These are phyloP conservation scores for Cheilosia vernalis DNA, from an alignment of 2,888 invertebrate species.

Conservation along the genomic window DNA sequence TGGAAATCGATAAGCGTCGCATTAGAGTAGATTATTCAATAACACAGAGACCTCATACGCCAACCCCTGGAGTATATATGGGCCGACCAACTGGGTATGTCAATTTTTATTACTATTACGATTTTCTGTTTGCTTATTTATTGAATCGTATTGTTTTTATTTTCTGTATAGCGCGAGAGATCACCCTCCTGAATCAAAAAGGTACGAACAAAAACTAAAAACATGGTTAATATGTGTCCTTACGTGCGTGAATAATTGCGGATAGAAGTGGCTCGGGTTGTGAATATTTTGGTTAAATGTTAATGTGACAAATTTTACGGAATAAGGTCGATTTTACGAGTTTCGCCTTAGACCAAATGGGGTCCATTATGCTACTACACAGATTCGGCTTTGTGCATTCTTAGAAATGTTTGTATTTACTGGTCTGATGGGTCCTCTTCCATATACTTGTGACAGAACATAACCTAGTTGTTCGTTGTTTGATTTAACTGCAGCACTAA, in stretches of 20 bases:
- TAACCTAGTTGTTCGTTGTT: too few species aligned
- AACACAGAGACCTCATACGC: constrained; percentile 97
- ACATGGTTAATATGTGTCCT: background rate
- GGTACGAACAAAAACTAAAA: background rate
- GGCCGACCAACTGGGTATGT: constrained; percentile 90
- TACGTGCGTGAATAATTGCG: background rate
- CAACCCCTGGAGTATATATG: constrained; percentile 98
- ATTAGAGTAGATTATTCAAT: constrained; percentile 98
- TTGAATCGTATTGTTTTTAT: background rate
- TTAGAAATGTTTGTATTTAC: too few species aligned
- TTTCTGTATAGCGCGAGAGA: constrained; percentile 24
- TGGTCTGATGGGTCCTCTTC: background rate
- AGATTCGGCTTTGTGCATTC: too few species aligned
- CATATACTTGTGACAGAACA: too few species aligned
- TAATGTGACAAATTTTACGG: too few species aligned
- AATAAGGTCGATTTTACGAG: too few species aligned
- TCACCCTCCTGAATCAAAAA: constrained; percentile 13
- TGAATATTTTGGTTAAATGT: too few species aligned
- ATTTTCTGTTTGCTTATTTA: background rate
- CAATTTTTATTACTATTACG: background rate
- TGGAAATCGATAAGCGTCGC: constrained; percentile 96
- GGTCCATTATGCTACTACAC: too few species aligned
- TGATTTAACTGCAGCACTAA: too few species aligned
- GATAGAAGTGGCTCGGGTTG: too few species aligned
- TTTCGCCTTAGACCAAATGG: too few species aligned